phyloP scores from a whole-genome alignment of 2,888 invertebrate genomes.

The Lottia scabra region DNA sequence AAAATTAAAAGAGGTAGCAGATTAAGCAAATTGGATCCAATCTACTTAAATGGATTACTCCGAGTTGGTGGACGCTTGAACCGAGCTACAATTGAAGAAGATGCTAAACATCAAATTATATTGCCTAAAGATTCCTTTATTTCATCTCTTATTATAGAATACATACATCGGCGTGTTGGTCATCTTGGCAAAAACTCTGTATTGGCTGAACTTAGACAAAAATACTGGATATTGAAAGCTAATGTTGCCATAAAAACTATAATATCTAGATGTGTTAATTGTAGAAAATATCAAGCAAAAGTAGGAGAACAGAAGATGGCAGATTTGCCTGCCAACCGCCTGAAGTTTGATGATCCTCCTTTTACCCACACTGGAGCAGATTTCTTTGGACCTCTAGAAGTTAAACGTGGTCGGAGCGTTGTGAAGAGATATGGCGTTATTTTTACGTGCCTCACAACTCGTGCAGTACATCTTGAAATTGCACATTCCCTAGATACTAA shows the following conservation, averaged over 20 bases:
- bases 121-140: slow-evolving; percentile 15
- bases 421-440: slow-evolving; percentile 30
- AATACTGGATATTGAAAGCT: slow-evolving; percentile 16
- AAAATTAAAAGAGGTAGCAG: too few species aligned
- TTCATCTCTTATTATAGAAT: slow-evolving; percentile 10
- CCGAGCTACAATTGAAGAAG: not conserved
- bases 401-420: slow-evolving; percentile 22
- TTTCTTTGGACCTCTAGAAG: slow-evolving; percentile 24
- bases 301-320: not conserved
- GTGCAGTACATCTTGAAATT: slow-evolving; percentile 29
- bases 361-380: slow-evolving; percentile 23
- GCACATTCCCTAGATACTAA: slow-evolving; percentile 21
- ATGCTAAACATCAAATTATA: slow-evolving; percentile 15
- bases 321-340: slow-evolving; percentile 9
- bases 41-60: too few species aligned
- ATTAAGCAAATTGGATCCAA: too few species aligned
- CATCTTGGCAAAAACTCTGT: slow-evolving; percentile 6
- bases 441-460: slow-evolving; percentile 26
- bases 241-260: not conserved
- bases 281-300: not conserved
- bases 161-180: slow-evolving; percentile 6
- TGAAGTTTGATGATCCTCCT: slow-evolving; percentile 6
- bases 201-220: not conserved
- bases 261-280: slow-evolving; percentile 5
- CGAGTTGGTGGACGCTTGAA: too few species aligned